Evolutionary conservation across 2,888 invertebrate genomes (phyloP).

Genomic region (Diarsia dahlii): DNA sequence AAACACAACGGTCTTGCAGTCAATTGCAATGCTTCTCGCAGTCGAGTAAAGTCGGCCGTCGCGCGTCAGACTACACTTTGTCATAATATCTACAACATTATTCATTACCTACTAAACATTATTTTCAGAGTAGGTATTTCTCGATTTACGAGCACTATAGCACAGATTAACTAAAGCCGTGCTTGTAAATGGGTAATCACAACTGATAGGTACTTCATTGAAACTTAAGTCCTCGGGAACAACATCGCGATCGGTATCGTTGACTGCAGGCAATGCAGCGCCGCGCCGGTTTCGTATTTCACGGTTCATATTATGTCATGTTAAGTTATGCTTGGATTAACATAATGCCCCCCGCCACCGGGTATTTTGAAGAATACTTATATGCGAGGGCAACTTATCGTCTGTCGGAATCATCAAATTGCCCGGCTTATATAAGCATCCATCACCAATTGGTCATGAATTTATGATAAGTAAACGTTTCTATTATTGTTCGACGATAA

Average conservation of each 20-base stretch:
- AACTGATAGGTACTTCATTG: neutral
- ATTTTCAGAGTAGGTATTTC: too few relatives aligned
- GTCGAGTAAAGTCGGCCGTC: too few relatives aligned
- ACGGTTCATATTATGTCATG: neutral
- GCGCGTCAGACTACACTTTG: too few relatives aligned
- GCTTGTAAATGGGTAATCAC: neutral
- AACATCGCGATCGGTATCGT: constrained; percentile 4
- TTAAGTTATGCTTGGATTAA: neutral
- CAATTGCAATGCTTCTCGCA: too few relatives aligned
- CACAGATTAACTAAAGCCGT: neutral
- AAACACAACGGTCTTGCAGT: too few relatives aligned
- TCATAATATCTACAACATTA: too few relatives aligned
- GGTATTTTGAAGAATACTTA: neutral
- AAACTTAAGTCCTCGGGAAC: neutral
- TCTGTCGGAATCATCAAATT: too few relatives aligned
- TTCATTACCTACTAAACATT: too few relatives aligned
- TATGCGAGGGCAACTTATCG: neutral
- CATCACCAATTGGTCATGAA: too few relatives aligned
- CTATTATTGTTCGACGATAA: too few relatives aligned
- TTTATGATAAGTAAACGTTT: too few relatives aligned
- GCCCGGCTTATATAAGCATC: too few relatives aligned
- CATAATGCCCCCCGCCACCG: neutral
- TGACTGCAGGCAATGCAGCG: neutral
- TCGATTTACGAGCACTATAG: neutral
- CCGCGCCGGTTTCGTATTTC: constrained; percentile 15